Evolutionary conservation across 2,888 invertebrate genomes (phyloP).

Genomic region (Caenorhabditis zanzibari): DNA sequence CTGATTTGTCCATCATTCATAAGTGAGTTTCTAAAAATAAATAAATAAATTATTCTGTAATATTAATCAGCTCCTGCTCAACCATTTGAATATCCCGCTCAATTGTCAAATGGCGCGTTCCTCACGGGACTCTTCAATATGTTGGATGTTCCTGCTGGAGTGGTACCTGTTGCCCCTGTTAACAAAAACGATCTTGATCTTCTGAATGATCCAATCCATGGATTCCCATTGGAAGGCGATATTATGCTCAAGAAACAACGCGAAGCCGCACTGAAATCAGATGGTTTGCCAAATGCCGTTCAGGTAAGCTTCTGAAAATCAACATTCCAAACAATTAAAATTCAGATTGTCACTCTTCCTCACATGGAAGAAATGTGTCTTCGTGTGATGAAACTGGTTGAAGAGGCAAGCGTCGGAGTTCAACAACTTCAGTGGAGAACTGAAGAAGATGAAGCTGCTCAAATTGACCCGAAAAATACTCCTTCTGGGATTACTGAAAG

Average conservation of each 20-base stretch:
- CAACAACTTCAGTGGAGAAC: slow-evolving; percentile 26
- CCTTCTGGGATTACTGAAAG: background rate
- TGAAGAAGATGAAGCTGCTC: background rate
- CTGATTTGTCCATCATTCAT: slow-evolving; percentile 83
- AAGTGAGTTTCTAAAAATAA: slow-evolving; percentile 50
- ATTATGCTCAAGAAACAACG: slow-evolving; percentile 31
- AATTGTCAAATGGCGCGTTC: slow-evolving; percentile 76
- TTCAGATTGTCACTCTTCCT: slow-evolving; percentile 30
- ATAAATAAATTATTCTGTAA: slow-evolving; percentile 2
- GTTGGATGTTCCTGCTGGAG: slow-evolving; percentile 84
- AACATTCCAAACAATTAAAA: background rate
- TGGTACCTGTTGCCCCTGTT: slow-evolving; percentile 83
- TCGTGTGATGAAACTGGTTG: slow-evolving; percentile 40
- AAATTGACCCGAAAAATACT: background rate
- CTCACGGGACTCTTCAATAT: slow-evolving; percentile 83
- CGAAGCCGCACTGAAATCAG: slow-evolving; percentile 7
- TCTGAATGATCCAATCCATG: slow-evolving; percentile 66
- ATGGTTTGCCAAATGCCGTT: slow-evolving; percentile 33
- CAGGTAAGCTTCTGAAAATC: background rate
- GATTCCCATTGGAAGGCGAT: slow-evolving; percentile 31
- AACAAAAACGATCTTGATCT: slow-evolving; percentile 69
- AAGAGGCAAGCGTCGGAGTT: slow-evolving; percentile 9
- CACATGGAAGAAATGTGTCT: slow-evolving; percentile 42
- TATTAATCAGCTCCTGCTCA: slow-evolving; percentile 76
- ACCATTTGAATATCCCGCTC: slow-evolving; percentile 75